Evolutionary conservation across 2,797 vertebrate species (phyloP).

Genomic region (Rallus crepitans): DNA sequence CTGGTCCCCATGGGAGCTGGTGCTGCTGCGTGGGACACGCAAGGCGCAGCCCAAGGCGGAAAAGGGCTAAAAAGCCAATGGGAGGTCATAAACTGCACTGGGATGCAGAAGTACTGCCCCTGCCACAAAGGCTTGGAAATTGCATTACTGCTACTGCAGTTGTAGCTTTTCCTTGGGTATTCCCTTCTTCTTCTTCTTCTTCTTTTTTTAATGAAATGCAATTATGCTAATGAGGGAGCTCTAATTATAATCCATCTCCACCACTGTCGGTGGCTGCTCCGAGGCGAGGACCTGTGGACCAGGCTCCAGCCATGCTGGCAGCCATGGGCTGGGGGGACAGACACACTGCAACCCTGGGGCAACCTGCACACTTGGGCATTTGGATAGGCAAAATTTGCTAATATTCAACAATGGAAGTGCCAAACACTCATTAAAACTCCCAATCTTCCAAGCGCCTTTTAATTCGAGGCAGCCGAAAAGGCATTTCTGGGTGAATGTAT

Average conservation of each 20-base stretch:
- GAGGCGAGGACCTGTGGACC: background rate
- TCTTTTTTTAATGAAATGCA: background rate
- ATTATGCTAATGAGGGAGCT: slow-evolving; percentile 29
- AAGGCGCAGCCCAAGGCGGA: background rate
- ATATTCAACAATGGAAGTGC: background rate
- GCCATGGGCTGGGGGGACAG: background rate
- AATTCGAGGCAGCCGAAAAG: background rate
- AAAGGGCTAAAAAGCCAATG: rapidly evolving
- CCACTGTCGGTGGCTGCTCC: background rate
- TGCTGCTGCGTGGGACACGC: background rate
- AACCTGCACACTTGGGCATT: background rate
- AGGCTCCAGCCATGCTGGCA: background rate
- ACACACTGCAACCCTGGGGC: background rate
- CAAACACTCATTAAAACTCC: background rate
- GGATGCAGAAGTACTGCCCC: background rate
- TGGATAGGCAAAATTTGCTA: background rate
- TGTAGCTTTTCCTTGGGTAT: background rate
- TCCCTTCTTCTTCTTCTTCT: background rate
- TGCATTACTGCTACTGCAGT: rapidly evolving
- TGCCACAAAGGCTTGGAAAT: background rate
- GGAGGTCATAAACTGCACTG: rapidly evolving
- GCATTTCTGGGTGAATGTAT: background rate
- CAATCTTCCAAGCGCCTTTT: background rate
- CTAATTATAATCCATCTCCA: slow-evolving; percentile 34
- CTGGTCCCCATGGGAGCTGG: rapidly evolving